Evolutionary conservation across 2,888 invertebrate species (phyloP), one percentile per base, ranked within the genome.

Genomic region (Ypsolopha sequella): DNA sequence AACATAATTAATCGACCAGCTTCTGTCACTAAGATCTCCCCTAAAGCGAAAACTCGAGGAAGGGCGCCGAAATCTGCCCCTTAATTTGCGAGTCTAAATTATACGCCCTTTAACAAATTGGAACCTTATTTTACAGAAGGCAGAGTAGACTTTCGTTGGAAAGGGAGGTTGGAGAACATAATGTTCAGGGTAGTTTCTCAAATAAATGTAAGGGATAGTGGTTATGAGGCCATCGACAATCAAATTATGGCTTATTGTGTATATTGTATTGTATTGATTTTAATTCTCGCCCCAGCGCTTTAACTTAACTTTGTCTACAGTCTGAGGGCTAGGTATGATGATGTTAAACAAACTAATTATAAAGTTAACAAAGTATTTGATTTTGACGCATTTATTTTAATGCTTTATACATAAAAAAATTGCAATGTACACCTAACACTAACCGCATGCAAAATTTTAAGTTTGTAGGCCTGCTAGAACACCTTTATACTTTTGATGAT

Each of bases 1-100:
- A 73, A 70, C 68, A 70, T 77, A 80, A 81, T 82, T 81, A 80
- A 80, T 79, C 70, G 75, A 61, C 62, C 70, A 74, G 76, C 75
- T 78, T 80, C 74, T 80, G 79, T 81, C 80, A 74, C 62, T 60
- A 55, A 51, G 52, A 56, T 51, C 53, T 52, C 54, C 60, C 59
- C 59, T 54, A 48, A 48, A 51, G 54, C 52, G 56, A 53, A 53
- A 59, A 58, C 56, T 58, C 56, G 54, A 55, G 56, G 58, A 46
- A 41, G 52, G 51, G 55, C 50, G 52, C 63, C 62, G 62, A 70
- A 74, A 73, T 68, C 62, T 68, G 66, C 66, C 76, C 73, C 69
- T 24, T 74, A 69, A 73, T 72, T 70, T 66, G 59, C 62, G 58
- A 63, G 58, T 58, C 53, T 60, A 60, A 60, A 60, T n/a, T n/a